Percentiles rank a stretch among this genome's conserved stretches.
Evolutionary conservation across 1,140 invertebrate genomes (phyloP).

Genomic region (Anastatus disparis): DNA sequence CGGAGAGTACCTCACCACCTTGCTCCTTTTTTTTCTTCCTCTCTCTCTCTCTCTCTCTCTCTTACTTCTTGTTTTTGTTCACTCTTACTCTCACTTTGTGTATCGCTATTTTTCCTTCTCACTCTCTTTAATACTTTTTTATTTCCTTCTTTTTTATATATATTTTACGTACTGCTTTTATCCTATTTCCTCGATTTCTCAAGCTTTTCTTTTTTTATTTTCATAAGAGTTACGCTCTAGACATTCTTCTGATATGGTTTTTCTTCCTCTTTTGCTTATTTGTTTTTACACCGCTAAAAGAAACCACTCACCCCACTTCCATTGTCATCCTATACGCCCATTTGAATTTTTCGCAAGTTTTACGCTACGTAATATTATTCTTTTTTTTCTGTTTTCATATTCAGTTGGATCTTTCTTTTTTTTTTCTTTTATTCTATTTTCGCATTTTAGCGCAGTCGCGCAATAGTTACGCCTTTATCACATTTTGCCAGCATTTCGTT

Average conservation of each 20-base stretch:
- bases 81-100: slow-evolving; percentile 8
- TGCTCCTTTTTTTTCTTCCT: slow-evolving; percentile 30
- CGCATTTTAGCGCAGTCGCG: too few relatives aligned
- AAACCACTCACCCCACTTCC: neutral
- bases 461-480: too few relatives aligned
- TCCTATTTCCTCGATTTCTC: neutral
- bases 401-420: too few relatives aligned
- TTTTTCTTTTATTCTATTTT: too few relatives aligned
- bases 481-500: too few relatives aligned
- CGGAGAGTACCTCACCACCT: slow-evolving; percentile 42
- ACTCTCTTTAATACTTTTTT: neutral
- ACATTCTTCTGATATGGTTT: slow-evolving; percentile 21
- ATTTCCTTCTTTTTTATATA: neutral
- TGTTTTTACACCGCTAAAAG: slow-evolving; percentile 3
- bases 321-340: too few relatives aligned
- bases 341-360: too few relatives aligned
- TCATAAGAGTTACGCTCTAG: neutral
- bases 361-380: too few relatives aligned
- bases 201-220: neutral
- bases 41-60: slow-evolving; percentile 19
- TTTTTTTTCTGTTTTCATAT: too few relatives aligned
- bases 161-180: slow-evolving; percentile 7
- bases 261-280: slow-evolving; percentile 23
- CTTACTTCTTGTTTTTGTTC: neutral
- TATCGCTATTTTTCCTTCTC: too few relatives aligned